These are phyloP conservation scores for Sesamia nonagrioides DNA, from an alignment of 1,140 invertebrate genomes.

Conservation along the genomic window DNA sequence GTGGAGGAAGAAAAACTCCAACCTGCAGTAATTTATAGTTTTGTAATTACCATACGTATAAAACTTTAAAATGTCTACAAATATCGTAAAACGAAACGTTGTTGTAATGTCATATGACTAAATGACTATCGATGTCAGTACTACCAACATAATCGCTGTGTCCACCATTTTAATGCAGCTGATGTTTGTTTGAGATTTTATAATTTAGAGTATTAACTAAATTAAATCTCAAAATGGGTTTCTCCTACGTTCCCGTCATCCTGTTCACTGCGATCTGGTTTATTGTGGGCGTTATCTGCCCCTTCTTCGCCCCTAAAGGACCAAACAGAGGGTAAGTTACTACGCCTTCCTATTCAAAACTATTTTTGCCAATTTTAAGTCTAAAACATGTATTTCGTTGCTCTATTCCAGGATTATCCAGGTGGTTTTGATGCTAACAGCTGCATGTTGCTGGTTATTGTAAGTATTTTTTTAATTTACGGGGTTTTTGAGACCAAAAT, in stretches of 20 bases:
- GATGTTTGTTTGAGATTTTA: slow-evolving; percentile 76
- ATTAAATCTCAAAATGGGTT: slow-evolving; percentile 90
- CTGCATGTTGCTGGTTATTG: slow-evolving; percentile 97
- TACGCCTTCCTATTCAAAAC: not conserved
- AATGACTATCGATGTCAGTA: slow-evolving; percentile 68
- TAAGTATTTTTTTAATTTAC: slow-evolving; percentile 88
- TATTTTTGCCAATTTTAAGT: slow-evolving; percentile 31
- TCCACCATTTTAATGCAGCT: slow-evolving; percentile 83
- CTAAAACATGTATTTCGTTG: slow-evolving; percentile 44
- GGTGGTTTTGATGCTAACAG: slow-evolving; percentile 95
- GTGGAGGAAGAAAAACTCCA: too few relatives aligned
- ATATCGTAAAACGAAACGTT: slow-evolving; percentile 55
- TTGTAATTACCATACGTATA: not conserved
- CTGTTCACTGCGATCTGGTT: slow-evolving; percentile 95
- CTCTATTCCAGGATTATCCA: slow-evolving; percentile 92
- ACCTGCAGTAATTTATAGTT: too few relatives aligned
- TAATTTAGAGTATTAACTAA: slow-evolving; percentile 59
- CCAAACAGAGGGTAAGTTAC: slow-evolving; percentile 94
- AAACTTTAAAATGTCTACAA: slow-evolving; percentile 12
- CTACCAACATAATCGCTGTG: slow-evolving; percentile 72
- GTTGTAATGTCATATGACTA: slow-evolving; percentile 84
- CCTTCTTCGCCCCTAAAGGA: slow-evolving; percentile 95
- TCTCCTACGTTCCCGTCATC: slow-evolving; percentile 91
- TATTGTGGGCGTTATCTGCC: slow-evolving; percentile 93
- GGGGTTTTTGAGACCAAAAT: not conserved